Evolutionary conservation across 2,797 vertebrate species (phyloP).

Genomic region (Enteromius fasciolatus): DNA sequence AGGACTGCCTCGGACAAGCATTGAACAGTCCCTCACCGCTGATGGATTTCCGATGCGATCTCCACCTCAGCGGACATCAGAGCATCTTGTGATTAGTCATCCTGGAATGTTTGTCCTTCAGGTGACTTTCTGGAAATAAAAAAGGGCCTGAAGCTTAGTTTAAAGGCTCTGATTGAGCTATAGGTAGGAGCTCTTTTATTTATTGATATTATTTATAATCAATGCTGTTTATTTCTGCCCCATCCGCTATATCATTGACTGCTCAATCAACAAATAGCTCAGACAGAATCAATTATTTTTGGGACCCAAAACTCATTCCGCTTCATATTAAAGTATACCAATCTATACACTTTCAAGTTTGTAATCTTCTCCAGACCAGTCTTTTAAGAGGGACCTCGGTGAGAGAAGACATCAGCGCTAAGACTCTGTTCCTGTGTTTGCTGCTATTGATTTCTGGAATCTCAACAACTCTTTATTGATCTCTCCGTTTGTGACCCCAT

Average conservation of each 20-base stretch:
- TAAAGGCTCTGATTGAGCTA: not conserved
- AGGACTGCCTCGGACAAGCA: conserved; percentile 8
- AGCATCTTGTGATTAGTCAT: conserved; percentile 32
- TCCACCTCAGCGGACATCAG: conserved; percentile 44
- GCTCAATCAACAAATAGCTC: conserved; percentile 14
- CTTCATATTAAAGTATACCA: conserved; percentile 60
- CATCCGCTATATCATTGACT: not conserved
- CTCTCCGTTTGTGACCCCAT: conserved; percentile 55
- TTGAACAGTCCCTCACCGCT: not conserved
- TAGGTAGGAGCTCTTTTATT: not conserved
- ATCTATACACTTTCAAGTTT: conserved; percentile 42
- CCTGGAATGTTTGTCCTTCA: conserved; percentile 32
- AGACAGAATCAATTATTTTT: conserved; percentile 35
- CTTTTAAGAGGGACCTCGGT: conserved; percentile 42
- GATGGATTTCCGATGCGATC: conserved; percentile 30
- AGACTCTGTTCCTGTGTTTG: conserved; percentile 47
- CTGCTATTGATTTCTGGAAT: conserved; percentile 59
- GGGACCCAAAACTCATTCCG: conserved; percentile 18
- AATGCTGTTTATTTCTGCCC: conserved; percentile 3
- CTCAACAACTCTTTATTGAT: conserved; percentile 65
- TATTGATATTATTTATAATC: not conserved
- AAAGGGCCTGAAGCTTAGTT: not conserved
- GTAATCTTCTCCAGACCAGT: conserved; percentile 55
- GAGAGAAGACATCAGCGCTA: conserved; percentile 59
- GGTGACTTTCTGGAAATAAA: conserved; percentile 20